Base-by-base conservation (phyloP, 2,113 vertebrate species). In the Thamnaconus septentrionalis region DNA sequence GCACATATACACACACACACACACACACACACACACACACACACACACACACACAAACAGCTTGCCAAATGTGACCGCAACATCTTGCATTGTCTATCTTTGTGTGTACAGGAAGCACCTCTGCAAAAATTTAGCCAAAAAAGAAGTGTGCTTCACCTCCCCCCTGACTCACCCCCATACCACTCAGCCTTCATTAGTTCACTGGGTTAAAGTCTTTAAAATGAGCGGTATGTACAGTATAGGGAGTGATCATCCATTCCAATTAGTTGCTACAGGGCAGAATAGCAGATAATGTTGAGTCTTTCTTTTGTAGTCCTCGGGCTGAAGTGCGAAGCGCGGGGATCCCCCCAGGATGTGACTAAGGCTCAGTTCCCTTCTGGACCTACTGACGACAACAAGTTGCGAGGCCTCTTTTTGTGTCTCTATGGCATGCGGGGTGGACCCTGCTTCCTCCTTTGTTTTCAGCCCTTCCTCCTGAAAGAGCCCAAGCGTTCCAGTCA, bases 401-500 rank as follows among this genome's bases (percentile, higher is more conserved):
- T 18, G 52, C 2, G n/a, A 48, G 61, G 56, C 52, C 66, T 57
- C 18, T 31, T 31, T 31, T 31, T 31, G 18, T 31, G 18, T 31
- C 18, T 31, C 18, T 31, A 31, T 44, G 1, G 3, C 50, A 1
- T 3, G 2, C 61, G 0, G 41, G 18, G 41, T 41, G 3, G 3
- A 68, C 58, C 65, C 49, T 71, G 64, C 73, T 68, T 68, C 67
- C 73, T 67, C 53, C 45, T 66, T 59, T 66, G 59, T 73, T 5
- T 11, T 71, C 51, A 47, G 64, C 46, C 53, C 67, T 76, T 72
- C 71, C 70, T 69, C 71, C 53, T 8, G 73, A 69, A 80, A 56
- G 66, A 78, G 73, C 69, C 68, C 82, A 73, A 60, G 69, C 77
- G 49, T 89, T 91, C 87, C 87, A 89, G 87, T 89, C 87, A 54